A percentile compares a stretch with the other conserved stretches of the same genome.
phyloP scores from a whole-genome alignment of 1,140 invertebrate genomes.

The Archivesica marissinica region DNA sequence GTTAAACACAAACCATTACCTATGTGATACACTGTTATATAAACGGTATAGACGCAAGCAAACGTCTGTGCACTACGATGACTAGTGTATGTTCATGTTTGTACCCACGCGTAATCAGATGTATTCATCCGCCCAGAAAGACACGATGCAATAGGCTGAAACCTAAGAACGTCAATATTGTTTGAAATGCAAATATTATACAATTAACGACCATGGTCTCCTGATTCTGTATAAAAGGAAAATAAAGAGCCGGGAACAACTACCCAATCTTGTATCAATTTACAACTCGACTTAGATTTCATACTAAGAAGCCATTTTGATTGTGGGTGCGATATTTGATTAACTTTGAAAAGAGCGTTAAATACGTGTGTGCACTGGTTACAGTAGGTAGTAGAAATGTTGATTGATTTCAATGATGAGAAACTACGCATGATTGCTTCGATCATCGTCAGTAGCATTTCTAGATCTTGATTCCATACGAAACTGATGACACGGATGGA shows the following conservation, averaged over 20 bases:
- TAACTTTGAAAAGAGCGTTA: conserved; percentile 32
- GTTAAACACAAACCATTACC: conserved; percentile 8
- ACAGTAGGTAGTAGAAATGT: neutral
- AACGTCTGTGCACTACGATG: no score
- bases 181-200: conserved; percentile 27
- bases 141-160: neutral
- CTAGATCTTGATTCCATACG: no score
- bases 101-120: neutral
- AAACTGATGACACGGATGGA: no score
- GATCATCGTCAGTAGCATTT: neutral
- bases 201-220: conserved; percentile 25
- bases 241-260: conserved; percentile 10
- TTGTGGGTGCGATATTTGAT: conserved; percentile 14
- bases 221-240: neutral
- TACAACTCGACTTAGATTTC: conserved; percentile 13
- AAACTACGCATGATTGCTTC: neutral
- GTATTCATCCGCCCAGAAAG: conserved; percentile 4
- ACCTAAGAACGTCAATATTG: conserved; percentile 17
- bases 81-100: neutral
- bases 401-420: neutral
- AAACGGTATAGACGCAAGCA: no score
- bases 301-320: neutral
- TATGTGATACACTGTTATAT: neutral
- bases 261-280: conserved; percentile 2
- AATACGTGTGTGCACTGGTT: conserved; percentile 6